A percentile compares a stretch with the other conserved stretches of the same genome.
Evolutionary conservation across 1,140 invertebrate species (phyloP).

Genomic region (Drosophila nannoptera): DNA sequence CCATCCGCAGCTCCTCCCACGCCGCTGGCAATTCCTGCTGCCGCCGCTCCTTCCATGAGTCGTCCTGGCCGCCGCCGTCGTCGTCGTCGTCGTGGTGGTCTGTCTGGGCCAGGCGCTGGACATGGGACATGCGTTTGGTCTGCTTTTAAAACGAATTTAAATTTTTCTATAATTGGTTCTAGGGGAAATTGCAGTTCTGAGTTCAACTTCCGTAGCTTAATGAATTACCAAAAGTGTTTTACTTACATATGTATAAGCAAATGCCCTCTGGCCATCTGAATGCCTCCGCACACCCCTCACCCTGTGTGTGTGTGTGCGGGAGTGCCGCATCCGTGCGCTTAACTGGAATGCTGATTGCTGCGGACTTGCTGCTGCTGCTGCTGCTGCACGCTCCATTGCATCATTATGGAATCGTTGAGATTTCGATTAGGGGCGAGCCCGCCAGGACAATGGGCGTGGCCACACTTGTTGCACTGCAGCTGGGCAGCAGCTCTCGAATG

Average conservation of each 20-base stretch:
- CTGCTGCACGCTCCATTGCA: neutral
- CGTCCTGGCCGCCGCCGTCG: conserved; percentile 13
- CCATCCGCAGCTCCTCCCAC: conserved; percentile 19
- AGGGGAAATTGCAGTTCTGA: conserved; percentile 80
- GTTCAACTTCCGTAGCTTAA: conserved; percentile 79
- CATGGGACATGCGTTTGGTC: conserved; percentile 61
- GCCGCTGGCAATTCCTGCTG: neutral
- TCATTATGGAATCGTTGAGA: neutral
- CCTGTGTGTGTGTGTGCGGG: neutral
- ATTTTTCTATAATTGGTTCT: conserved; percentile 79
- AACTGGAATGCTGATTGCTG: neutral
- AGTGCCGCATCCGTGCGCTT: neutral
- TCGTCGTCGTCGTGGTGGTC: conserved; percentile 17
- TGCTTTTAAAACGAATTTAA: conserved; percentile 79
- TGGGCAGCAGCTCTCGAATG: too few relatives aligned
- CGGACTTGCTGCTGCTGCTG: conserved; percentile 13
- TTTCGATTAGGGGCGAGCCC: neutral
- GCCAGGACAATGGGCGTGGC: too few relatives aligned
- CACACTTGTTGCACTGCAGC: too few relatives aligned
- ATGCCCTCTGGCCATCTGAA: conserved; percentile 62
- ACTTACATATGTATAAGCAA: conserved; percentile 60
- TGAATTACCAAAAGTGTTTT: conserved; percentile 79
- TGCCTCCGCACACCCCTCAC: conserved; percentile 8
- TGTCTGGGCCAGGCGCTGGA: conserved; percentile 46
- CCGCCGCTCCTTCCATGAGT: neutral